A percentile compares a stretch with the other conserved stretches of the same genome.
Evolutionary conservation across 2,888 invertebrate species (phyloP).

Genomic region (Acrobeloides nanus): DNA sequence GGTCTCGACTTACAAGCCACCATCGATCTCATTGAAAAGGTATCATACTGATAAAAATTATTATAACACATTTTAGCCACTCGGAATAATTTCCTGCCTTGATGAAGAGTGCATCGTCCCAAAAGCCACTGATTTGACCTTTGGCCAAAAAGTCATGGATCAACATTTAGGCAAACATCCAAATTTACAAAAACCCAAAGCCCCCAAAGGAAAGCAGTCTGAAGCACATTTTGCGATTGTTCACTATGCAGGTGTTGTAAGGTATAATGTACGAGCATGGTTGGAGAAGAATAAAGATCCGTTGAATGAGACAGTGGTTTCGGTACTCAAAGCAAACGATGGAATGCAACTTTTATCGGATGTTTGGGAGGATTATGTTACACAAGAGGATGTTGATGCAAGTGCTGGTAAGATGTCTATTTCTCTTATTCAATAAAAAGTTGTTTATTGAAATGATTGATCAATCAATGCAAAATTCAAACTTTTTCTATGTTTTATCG

Average conservation of each 20-base stretch:
- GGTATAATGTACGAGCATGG: conserved; percentile 98
- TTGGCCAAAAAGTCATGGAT: conserved; percentile 51
- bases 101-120: conserved; percentile 54
- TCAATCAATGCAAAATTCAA: too few species aligned
- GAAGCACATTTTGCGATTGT: conserved; percentile 59
- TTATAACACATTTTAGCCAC: conserved; percentile 66
- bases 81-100: conserved; percentile 54
- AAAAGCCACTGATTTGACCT: conserved; percentile 51
- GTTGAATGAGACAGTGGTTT: conserved; percentile 89
- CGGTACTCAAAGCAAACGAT: conserved; percentile 43
- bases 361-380: conserved; percentile 47
- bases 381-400: conserved; percentile 46
- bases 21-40: conserved; percentile 85
- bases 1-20: conserved; percentile 92
- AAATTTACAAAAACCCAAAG: conserved; percentile 55
- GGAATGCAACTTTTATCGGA: conserved; percentile 13
- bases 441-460: too few species aligned
- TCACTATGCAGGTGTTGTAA: conserved; percentile 64
- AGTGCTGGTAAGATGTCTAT: too few species aligned
- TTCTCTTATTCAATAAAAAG: too few species aligned
- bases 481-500: too few species aligned
- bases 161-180: conserved; percentile 53
- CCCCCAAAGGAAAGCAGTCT: conserved; percentile 55
- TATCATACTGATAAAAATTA: too few species aligned
- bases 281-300: conserved; percentile 91